Evolutionary conservation across 2,888 invertebrate genomes (phyloP).

Genomic region (Autographa pulchrina): DNA sequence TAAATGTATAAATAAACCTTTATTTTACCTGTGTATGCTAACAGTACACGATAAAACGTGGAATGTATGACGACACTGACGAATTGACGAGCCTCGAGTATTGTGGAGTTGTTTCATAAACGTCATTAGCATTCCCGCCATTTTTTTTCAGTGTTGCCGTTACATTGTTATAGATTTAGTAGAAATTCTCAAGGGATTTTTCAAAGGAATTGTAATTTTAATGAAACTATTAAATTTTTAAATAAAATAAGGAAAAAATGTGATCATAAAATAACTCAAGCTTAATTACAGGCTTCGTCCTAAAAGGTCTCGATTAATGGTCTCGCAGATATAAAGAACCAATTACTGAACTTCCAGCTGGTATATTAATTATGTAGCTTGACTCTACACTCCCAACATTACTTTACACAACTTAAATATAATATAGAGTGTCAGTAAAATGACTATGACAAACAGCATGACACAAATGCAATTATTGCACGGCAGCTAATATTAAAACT

Average conservation of each 20-base stretch:
- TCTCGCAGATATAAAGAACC: not conserved
- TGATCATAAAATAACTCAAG: not conserved
- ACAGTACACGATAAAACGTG: conserved; percentile 22
- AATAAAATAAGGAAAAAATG: no score
- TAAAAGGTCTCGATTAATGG: not conserved
- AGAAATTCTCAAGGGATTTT: not conserved
- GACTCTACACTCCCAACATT: not conserved
- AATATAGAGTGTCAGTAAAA: not conserved
- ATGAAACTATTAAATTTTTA: no score
- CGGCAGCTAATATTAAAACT: conserved; percentile 12
- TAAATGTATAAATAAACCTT: conserved; percentile 16
- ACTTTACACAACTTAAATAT: not conserved
- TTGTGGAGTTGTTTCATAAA: conserved; percentile 29
- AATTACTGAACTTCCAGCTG: no score
- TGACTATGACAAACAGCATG: not conserved
- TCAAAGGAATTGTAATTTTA: not conserved
- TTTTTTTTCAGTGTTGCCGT: conserved; percentile 10
- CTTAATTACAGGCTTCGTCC: not conserved
- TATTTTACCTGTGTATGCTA: conserved; percentile 13
- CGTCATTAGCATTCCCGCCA: conserved; percentile 19
- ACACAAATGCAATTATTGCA: not conserved
- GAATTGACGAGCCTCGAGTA: not conserved
- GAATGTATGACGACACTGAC: conserved; percentile 15
- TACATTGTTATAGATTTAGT: conserved; percentile 3
- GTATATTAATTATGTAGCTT: not conserved